These are phyloP conservation scores for Sinocyclocheilus anshuiensis DNA, from an alignment of 2,113 vertebrate genomes.

Conservation along the genomic window DNA sequence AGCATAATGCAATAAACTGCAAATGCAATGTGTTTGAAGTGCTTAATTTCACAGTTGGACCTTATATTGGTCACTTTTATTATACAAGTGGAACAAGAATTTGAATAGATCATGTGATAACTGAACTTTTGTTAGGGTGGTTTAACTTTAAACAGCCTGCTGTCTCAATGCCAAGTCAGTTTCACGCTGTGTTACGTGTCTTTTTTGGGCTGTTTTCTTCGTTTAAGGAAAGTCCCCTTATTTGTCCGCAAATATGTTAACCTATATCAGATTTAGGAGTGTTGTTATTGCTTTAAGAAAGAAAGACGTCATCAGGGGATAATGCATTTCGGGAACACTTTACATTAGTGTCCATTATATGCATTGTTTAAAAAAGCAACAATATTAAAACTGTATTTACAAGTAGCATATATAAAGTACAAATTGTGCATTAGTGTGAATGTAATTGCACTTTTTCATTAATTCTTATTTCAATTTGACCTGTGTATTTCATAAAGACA, in stretches of 20 bases:
- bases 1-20: background rate
- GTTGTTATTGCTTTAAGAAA: background rate
- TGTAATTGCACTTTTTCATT: too few species aligned
- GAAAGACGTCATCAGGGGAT: background rate
- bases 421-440: too few species aligned
- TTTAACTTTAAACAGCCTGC: background rate
- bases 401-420: too few species aligned
- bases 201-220: background rate
- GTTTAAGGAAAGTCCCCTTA: background rate
- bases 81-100: background rate
- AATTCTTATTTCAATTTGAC: too few species aligned
- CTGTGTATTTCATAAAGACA: too few species aligned
- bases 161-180: background rate
- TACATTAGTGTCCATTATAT: background rate
- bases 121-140: background rate
- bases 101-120: constrained; percentile 18
- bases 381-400: background rate
- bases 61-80: constrained; percentile 5
- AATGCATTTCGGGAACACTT: background rate
- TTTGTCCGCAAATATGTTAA: background rate
- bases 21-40: background rate
- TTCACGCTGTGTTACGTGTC: background rate
- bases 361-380: background rate
- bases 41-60: background rate
- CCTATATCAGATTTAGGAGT: background rate